Base-by-base conservation (phyloP, 2,113 vertebrate genomes). In the Platycercus adscitus region DNA sequence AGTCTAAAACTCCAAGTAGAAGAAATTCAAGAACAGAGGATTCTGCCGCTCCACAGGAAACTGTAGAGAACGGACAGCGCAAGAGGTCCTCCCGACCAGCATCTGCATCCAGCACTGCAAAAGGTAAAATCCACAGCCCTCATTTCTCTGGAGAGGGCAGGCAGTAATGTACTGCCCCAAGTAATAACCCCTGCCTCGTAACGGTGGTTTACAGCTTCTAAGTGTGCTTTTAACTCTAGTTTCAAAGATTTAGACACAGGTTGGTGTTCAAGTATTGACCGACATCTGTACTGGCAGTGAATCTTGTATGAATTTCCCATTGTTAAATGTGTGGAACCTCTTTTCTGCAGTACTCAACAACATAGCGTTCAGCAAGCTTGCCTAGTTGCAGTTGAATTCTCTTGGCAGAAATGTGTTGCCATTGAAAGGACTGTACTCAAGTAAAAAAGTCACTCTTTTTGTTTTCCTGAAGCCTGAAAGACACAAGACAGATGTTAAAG, bases 1-100 rank as follows among this genome's bases (percentile, higher is more conserved):
- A 99, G 94, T 98, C 99, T 86, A 99, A 99, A 98, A 99, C 98
- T 77, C 98, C 99, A 39, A 99, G 98, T 94, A 98, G 99, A 95
- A 98, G 99, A 98, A 99, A 99, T 98, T 99, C 99, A 78, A 98
- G 99, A 91, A 98, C 99, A 77, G 99, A 99, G 96, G 99, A 99
- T 91, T 98, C 98, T 96, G 96, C 98, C 44, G 95, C 97, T 61
- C 84, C 97, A 53, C 98, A 98, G 97, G 99, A 99, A 41, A 97
- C 97, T 43, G 96, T 98, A 81, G 99, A 99, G 97, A 99, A 98
- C 3, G 98, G 98, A 88, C 98, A 99, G 90, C 98, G 99, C 95
- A 99, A 99, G 97, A 98, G 99, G 89, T 98, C 98, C 17, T 98
- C 98, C 73, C 96, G 99, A 63, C 99, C 99, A 21, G 98, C 98